These are phyloP conservation scores for Coracias cyanogaster DNA, from an alignment of 2,797 vertebrate genomes.

Conservation along the genomic window DNA sequence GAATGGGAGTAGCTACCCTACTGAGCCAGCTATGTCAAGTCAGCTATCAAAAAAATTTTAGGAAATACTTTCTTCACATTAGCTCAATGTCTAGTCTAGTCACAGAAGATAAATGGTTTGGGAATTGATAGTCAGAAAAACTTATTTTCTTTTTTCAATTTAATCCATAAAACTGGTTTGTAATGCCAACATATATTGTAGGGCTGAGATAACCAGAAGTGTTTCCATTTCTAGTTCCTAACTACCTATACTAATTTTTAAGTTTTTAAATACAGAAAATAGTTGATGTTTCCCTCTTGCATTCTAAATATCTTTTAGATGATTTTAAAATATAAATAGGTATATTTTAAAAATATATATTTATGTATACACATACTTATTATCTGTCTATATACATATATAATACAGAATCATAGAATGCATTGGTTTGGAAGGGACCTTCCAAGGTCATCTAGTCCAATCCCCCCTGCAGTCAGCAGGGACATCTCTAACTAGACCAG, in stretches of 20 bases:
- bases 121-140: background rate
- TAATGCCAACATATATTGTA: background rate
- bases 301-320: background rate
- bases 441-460: too few species aligned
- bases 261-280: background rate
- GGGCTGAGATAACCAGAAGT: background rate
- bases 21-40: background rate
- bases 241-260: too few species aligned
- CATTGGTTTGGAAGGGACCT: too few species aligned
- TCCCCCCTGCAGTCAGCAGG: too few species aligned
- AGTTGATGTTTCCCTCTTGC: rapidly evolving
- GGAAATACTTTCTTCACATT: background rate
- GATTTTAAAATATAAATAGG: background rate
- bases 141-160: background rate
- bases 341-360: too few species aligned
- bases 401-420: too few species aligned
- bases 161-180: background rate
- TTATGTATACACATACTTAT: too few species aligned
- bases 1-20: background rate
- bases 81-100: background rate
- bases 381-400: too few species aligned
- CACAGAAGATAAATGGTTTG: background rate
- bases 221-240: background rate
- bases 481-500: too few species aligned
- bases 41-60: background rate